These are phyloP conservation scores for Zaprionus gabonicus DNA, from an alignment of 1,140 invertebrate species.

Conservation along the genomic window DNA sequence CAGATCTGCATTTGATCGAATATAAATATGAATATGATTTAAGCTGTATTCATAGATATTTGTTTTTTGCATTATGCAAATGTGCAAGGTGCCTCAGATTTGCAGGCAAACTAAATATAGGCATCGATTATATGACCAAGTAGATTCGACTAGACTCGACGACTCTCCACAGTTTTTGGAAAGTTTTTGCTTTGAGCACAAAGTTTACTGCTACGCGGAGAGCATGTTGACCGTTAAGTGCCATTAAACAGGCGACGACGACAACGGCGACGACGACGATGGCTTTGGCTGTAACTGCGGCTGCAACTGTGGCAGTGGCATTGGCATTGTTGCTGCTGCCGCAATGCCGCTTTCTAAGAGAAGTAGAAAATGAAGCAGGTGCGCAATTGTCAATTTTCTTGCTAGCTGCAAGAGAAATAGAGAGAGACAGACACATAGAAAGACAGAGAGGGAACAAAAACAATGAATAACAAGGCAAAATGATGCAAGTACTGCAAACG, in stretches of 20 bases:
- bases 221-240: conserved; percentile 80
- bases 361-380: conserved; percentile 78
- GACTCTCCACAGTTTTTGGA: conserved; percentile 50
- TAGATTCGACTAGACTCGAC: neutral
- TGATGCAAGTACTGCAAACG: conserved; percentile 10
- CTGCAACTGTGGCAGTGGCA: conserved; percentile 59
- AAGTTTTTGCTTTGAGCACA: conserved; percentile 55
- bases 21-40: conserved; percentile 35
- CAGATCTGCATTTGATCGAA: conserved; percentile 73
- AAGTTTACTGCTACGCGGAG: conserved; percentile 80
- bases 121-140: conserved; percentile 29
- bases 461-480: conserved; percentile 64
- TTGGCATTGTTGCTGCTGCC: conserved; percentile 65
- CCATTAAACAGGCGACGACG: conserved; percentile 77
- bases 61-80: conserved; percentile 66
- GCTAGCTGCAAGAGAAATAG: conserved; percentile 45
- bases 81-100: conserved; percentile 38
- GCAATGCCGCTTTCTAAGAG: conserved; percentile 44
- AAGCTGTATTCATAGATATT: conserved; percentile 49
- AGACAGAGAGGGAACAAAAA: conserved; percentile 61
- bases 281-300: conserved; percentile 10
- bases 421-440: conserved; percentile 17
- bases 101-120: conserved; percentile 6
- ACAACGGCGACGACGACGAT: conserved; percentile 28
- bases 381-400: conserved; percentile 81